Conservation (phyloP, 2,113 vertebrate genomes). For the Aptenodytes patagonicus region DNA sequence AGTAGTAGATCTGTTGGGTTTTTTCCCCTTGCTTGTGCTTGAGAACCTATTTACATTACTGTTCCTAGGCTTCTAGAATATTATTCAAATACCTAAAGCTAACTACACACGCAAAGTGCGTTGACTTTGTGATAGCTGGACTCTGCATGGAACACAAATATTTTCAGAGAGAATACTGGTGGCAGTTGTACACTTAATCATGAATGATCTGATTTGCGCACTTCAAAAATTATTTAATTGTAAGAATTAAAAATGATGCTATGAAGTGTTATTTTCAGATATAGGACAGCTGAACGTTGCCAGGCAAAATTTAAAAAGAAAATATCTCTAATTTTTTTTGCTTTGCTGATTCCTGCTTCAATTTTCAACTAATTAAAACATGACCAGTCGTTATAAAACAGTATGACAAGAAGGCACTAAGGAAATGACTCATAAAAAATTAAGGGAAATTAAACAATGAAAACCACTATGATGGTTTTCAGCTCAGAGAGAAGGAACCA, state of each 20-base stretch:
- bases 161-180: neutral
- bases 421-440: neutral
- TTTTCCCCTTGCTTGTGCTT: neutral
- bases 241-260: neutral
- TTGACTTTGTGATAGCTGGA: neutral
- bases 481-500: neutral
- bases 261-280: neutral
- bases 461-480: neutral
- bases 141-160: neutral
- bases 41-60: neutral
- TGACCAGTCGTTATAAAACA: neutral
- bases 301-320: neutral
- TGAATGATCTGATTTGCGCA: neutral
- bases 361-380: neutral
- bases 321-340: neutral
- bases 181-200: neutral
- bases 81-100: neutral
- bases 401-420: neutral
- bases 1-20: rapidly evolving
- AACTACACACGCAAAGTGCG: neutral
- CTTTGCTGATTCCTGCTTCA: neutral
- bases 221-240: neutral
- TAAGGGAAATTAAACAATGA: neutral
- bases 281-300: neutral
- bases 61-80: neutral